Conservation (phyloP, 2,797 vertebrate species). For the Mormyrops boulengeri region DNA sequence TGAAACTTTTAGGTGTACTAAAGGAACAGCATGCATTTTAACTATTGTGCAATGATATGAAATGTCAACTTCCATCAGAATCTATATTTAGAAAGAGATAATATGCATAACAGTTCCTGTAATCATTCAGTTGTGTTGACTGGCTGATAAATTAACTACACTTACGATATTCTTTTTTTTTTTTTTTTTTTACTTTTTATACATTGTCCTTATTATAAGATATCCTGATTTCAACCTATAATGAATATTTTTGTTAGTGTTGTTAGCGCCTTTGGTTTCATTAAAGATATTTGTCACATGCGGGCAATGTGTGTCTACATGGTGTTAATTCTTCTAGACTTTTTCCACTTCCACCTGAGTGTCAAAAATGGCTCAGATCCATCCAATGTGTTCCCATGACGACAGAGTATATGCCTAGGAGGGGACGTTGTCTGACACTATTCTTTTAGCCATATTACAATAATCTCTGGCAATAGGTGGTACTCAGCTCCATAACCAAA, state of each 20-base stretch:
- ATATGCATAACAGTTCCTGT: background rate
- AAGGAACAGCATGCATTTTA: background rate
- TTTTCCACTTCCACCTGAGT: background rate
- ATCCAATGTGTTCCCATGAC: slow-evolving; percentile 51
- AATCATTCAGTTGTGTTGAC: background rate
- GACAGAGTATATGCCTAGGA: slow-evolving; percentile 38
- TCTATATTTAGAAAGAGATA: background rate
- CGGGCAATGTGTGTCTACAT: background rate
- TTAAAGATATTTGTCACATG: background rate
- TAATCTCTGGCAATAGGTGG: background rate
- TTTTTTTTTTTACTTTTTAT: background rate
- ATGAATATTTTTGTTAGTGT: background rate
- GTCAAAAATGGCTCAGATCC: slow-evolving; percentile 27
- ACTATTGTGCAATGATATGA: background rate
- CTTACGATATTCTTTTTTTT: background rate
- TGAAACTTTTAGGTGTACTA: background rate
- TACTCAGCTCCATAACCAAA: background rate
- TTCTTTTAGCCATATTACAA: slow-evolving; percentile 35
- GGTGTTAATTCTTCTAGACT: background rate
- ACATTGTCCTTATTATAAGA: background rate
- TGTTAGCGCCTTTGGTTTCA: background rate
- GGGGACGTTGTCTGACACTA: slow-evolving; percentile 28
- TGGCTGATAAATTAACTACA: background rate
- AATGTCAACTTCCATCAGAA: background rate
- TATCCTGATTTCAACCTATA: background rate